Evolutionary conservation across 2,113 vertebrate species (phyloP).

Genomic region (Falco punctatus): DNA sequence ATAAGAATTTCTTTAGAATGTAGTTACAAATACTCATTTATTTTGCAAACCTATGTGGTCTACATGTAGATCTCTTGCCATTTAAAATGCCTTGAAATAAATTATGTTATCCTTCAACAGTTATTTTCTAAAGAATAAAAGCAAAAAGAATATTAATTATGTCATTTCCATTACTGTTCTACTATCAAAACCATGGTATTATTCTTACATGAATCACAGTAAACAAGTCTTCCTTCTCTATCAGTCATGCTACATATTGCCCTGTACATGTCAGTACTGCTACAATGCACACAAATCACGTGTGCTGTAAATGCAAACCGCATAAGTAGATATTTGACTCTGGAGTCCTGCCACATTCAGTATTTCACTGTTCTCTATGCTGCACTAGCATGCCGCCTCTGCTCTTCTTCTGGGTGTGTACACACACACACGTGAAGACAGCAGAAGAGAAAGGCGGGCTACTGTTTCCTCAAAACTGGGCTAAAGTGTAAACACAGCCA

Average conservation of each 20-base stretch:
- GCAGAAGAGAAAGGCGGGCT: background rate
- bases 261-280: background rate
- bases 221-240: background rate
- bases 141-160: background rate
- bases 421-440: rapidly evolving
- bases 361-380: background rate
- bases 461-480: background rate
- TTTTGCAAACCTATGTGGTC: background rate
- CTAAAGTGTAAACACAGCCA: background rate
- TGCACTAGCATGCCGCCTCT: background rate
- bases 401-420: background rate
- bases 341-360: background rate
- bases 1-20: background rate
- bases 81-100: background rate
- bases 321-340: background rate
- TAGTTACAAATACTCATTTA: background rate
- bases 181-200: background rate
- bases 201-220: background rate
- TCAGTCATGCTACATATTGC: background rate
- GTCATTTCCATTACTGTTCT: background rate
- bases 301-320: background rate
- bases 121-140: background rate
- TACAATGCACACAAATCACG: rapidly evolving
- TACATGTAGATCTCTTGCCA: background rate
- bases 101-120: background rate